Evolutionary conservation across 2,888 invertebrate species (phyloP), one percentile per base, ranked within the genome.

Genomic region (Thymelicus sylvestris): DNA sequence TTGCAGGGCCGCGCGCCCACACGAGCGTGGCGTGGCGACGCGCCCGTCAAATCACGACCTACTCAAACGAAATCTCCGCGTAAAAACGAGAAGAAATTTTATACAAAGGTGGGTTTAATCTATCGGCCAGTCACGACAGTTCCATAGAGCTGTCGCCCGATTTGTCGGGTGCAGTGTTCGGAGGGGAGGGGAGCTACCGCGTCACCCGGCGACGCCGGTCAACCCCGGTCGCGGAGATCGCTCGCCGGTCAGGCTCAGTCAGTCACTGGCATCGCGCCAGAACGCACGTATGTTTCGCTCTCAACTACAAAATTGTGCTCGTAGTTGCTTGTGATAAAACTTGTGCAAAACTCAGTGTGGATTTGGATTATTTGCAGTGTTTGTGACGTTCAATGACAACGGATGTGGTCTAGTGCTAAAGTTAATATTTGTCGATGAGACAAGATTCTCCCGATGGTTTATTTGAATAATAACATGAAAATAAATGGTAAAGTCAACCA

Each of bases 381-480:
- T 83, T 86, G 90, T 91, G 90, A 91, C 91, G 81, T 84, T 86
- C 72, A 72, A 80, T 78, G 74, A 82, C 76, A 76, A 85, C 87
- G 81, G 83, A 85, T 85, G 85, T 87, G 89, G 83, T 81, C 74
- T 79, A 85, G 88, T 90, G 89, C 75, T 75, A 75, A 82, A 81
- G 81, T 81, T 78, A 75, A 81, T 81, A 77, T 77, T 72, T 68
- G 60, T 71, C 75, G 74, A 73, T 76, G 81, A 78, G 81, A 81
- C 84, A 82, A 31, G 83, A 85, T 86, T 85, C 78, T 82, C 83
- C 91, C 83, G 89, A 93, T 93, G 93, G 93, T 93, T 85, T 91
- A 92, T 85, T 91, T 93, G 91, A 93, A 93, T 86, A 90, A 83
- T 92, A 93, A 90, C 87, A 93, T 93, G 93, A 92, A 93, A 93